These are phyloP conservation scores for Drosophila picticornis DNA, from an alignment of 2,888 invertebrate genomes.

Conservation along the genomic window DNA sequence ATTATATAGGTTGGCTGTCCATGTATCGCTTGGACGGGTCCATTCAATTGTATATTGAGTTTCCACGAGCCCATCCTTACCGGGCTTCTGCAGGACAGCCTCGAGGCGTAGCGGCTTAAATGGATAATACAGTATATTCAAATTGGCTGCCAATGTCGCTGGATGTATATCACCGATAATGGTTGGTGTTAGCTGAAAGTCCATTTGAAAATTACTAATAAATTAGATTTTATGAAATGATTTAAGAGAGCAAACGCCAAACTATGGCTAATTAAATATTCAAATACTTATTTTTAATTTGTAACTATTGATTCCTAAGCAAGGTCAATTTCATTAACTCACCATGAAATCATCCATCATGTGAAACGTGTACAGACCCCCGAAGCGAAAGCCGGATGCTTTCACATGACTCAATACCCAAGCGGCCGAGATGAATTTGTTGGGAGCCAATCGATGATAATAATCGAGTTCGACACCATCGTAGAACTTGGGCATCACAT, in stretches of 20 bases:
- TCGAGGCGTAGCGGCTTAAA: constrained; percentile 73
- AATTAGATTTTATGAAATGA: not conserved
- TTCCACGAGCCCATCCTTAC: constrained; percentile 61
- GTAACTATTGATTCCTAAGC: too few relatives aligned
- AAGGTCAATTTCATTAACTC: constrained; percentile 11
- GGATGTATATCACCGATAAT: constrained; percentile 84
- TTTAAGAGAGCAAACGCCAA: not conserved
- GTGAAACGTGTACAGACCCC: constrained; percentile 81
- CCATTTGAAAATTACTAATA: not conserved
- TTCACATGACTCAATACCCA: constrained; percentile 83
- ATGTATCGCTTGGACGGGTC: constrained; percentile 74
- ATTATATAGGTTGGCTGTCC: constrained; percentile 81
- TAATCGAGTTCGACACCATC: constrained; percentile 83
- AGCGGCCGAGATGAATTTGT: constrained; percentile 78
- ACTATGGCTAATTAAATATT: not conserved
- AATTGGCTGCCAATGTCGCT: constrained; percentile 82
- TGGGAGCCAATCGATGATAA: constrained; percentile 78
- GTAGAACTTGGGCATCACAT: constrained; percentile 83
- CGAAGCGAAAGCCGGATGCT: constrained; percentile 84
- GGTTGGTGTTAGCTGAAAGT: constrained; percentile 81
- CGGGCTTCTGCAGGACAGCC: constrained; percentile 76
- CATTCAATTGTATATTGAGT: constrained; percentile 79
- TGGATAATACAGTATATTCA: constrained; percentile 82
- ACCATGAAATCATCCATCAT: constrained; percentile 80
- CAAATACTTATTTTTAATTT: not conserved